These are phyloP conservation scores for Phalacrocorax carbo DNA, from an alignment of 2,113 vertebrate genomes.

Conservation along the genomic window DNA sequence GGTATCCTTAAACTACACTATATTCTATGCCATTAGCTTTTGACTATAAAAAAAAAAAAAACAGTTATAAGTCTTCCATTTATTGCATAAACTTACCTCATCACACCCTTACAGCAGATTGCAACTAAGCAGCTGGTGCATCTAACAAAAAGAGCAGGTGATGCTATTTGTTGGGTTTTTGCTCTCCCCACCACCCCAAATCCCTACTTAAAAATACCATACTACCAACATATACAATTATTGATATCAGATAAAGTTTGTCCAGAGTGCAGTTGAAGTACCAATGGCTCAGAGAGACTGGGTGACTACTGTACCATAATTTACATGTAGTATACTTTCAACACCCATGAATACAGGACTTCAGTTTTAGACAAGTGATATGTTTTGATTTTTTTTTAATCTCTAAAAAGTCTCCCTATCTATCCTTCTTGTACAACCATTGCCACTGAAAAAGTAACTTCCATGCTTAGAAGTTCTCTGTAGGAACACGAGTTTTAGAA, in stretches of 20 bases:
- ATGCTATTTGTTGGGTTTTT: background rate
- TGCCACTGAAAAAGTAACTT: slow-evolving; percentile 16
- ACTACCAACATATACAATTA: background rate
- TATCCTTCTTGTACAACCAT: background rate
- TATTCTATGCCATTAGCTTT: background rate
- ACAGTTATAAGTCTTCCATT: background rate
- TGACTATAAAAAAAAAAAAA: background rate
- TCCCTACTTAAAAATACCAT: background rate
- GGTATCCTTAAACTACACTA: background rate
- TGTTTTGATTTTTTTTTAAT: background rate
- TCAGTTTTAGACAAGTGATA: background rate
- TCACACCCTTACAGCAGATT: background rate
- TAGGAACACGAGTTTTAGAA: slow-evolving; percentile 11
- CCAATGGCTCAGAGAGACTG: background rate
- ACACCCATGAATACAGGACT: background rate
- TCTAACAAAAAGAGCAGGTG: background rate
- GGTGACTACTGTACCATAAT: background rate
- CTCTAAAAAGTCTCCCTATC: background rate
- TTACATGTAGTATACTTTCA: background rate
- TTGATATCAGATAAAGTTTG: background rate
- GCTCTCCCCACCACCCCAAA: background rate
- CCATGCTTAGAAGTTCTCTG: background rate
- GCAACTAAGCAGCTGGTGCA: background rate
- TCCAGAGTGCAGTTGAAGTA: background rate
- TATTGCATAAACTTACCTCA: background rate